Conservation (phyloP, 2,113 vertebrate genomes). For the Nymphicus hollandicus region DNA sequence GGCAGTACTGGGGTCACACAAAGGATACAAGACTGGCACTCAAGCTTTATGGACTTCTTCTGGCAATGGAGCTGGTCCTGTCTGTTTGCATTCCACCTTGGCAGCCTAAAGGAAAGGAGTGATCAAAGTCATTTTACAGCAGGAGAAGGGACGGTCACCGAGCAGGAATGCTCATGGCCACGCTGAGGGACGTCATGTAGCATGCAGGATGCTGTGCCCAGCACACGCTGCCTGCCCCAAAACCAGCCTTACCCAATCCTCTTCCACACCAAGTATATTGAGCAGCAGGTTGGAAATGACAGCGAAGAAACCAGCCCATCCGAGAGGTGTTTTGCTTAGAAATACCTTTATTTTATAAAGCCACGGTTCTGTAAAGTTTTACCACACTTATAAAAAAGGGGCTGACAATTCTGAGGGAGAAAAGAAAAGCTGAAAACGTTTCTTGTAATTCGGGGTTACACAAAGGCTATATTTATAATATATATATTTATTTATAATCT, state of each 20-base stretch:
- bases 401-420: conserved; percentile 77
- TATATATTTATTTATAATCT: conserved; percentile 77
- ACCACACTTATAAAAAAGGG: conserved; percentile 92
- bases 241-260: not conserved
- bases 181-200: accelerated
- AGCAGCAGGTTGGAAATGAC: not conserved
- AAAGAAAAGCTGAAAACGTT: conserved; percentile 76
- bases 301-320: conserved; percentile 27
- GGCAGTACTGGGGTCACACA: not conserved
- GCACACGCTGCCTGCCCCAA: not conserved
- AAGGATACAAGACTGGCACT: not conserved
- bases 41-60: not conserved
- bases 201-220: not conserved
- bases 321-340: conserved; percentile 75
- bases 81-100: not conserved
- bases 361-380: conserved; percentile 84
- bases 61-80: not conserved
- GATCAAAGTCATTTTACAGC: not conserved
- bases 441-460: conserved; percentile 74
- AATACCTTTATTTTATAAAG: conserved; percentile 92
- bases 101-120: not conserved
- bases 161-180: not conserved
- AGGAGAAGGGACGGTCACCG: not conserved
- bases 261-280: not conserved
- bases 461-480: conserved; percentile 82